Conservation (phyloP, 2,888 invertebrate species). For the Colletes collaris region DNA sequence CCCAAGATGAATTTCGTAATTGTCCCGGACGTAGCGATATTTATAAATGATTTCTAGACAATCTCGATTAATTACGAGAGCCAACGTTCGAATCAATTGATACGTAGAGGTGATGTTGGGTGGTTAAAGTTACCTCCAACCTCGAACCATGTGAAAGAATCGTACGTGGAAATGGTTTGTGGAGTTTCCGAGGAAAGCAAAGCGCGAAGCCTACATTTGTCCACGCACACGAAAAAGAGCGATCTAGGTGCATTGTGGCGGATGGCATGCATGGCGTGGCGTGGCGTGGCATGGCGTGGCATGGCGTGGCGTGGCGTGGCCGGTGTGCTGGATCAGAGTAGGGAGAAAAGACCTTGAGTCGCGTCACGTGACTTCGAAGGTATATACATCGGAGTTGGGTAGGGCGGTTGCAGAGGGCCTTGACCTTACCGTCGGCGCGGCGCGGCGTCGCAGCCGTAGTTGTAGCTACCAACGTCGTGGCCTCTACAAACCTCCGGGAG, state of each 20-base stretch:
- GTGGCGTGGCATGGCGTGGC: slow-evolving; percentile 15
- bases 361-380: slow-evolving; percentile 84
- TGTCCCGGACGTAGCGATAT: slow-evolving; percentile 9
- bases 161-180: background rate
- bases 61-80: background rate
- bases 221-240: slow-evolving; percentile 24
- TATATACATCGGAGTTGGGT: slow-evolving; percentile 76
- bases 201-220: background rate
- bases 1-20: slow-evolving; percentile 40
- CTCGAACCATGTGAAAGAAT: background rate
- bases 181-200: no score
- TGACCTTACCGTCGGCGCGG: slow-evolving; percentile 83
- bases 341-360: slow-evolving; percentile 85
- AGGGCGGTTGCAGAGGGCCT: slow-evolving; percentile 84
- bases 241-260: slow-evolving; percentile 37
- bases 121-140: no score
- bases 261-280: slow-evolving; percentile 27
- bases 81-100: background rate
- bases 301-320: slow-evolving; percentile 38
- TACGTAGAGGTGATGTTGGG: background rate
- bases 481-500: slow-evolving; percentile 43
- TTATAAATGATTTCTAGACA: background rate
- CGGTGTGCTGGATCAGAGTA: slow-evolving; percentile 63
- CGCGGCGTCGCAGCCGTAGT: slow-evolving; percentile 68
- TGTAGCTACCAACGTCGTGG: slow-evolving; percentile 62